Evolutionary conservation across 2,797 vertebrate species (phyloP).

Genomic region (Hylomyscus alleni): DNA sequence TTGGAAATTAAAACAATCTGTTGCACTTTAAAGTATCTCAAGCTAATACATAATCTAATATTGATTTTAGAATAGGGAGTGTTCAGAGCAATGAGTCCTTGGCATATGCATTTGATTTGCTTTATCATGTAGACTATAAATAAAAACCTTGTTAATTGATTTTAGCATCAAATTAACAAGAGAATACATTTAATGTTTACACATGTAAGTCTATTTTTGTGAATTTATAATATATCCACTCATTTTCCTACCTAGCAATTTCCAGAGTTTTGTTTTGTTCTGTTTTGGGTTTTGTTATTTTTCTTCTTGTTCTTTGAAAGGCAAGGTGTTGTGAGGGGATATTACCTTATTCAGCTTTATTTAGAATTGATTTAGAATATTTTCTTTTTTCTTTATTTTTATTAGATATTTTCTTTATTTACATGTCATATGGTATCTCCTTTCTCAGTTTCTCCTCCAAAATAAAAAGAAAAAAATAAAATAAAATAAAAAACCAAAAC

Average conservation of each 20-base stretch:
- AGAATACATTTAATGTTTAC: background rate
- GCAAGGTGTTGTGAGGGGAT: background rate
- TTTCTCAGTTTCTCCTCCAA: too few species aligned
- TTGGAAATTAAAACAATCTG: background rate
- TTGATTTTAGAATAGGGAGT: conserved; percentile 27
- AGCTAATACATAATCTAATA: conserved; percentile 34
- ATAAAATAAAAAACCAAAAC: too few species aligned
- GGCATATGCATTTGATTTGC: background rate
- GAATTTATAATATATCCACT: background rate
- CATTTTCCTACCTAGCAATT: background rate
- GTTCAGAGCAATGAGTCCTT: background rate
- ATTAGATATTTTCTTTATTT: too few species aligned
- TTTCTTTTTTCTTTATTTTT: background rate
- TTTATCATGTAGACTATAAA: background rate
- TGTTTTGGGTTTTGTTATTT: background rate
- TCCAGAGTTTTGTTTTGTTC: background rate
- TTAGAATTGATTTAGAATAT: conserved; percentile 57
- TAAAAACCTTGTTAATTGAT: background rate
- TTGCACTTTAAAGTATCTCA: background rate
- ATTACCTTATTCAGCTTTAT: background rate
- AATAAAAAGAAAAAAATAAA: too few species aligned
- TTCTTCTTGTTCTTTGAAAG: background rate
- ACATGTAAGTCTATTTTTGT: background rate
- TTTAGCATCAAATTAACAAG: conserved; percentile 14
- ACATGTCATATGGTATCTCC: too few species aligned